Evolutionary conservation across 2,888 invertebrate genomes (phyloP), one percentile per base, ranked within the genome.

Genomic region (Tanytarsus gracilentus): DNA sequence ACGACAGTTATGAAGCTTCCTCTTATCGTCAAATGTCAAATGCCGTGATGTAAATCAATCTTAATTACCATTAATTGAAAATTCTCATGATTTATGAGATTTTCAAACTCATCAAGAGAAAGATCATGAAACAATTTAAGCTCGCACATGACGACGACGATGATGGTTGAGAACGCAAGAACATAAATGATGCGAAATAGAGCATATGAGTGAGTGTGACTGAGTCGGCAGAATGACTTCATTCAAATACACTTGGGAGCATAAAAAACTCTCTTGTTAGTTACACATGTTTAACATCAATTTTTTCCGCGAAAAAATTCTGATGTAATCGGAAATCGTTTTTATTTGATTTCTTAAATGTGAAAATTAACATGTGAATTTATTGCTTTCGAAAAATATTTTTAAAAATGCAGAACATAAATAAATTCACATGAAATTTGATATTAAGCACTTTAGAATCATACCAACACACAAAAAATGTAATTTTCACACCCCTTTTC

Each of bases 221-320:
- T n/a, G n/a, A n/a, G n/a, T n/a, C n/a, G n/a, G n/a, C n/a, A n/a
- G 48, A 33, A 30, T 30, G 11, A 25, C n/a, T 55, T 33, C 55
- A 55, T 55, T 27, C 55, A 55, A 40, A 55, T 4, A 55, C 39
- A 55, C 26, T 33, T 11, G 25, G 9, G 25, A 26, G 40, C 40
- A 25, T 25, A 21, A 55, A 40, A 53, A 52, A 50, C 7, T 52
- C 21, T 55, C 26, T 16, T 16, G 55, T 55, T 55, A 55, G 55
- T 55, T 55, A 55, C 55, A 55, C 55, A 55, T 55, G 55, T 55
- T 55, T 18, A n/a, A n/a, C n/a, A n/a, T 44, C 18, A 18, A 44
- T 44, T 18, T 16, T 23, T n/a, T n/a, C n/a, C n/a, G n/a, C n/a
- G n/a, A n/a, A n/a, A n/a, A n/a, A n/a, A n/a, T n/a, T n/a, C n/a